phyloP scores from a whole-genome alignment of 2,797 vertebrate species.

The Cichlasoma orientale region DNA sequence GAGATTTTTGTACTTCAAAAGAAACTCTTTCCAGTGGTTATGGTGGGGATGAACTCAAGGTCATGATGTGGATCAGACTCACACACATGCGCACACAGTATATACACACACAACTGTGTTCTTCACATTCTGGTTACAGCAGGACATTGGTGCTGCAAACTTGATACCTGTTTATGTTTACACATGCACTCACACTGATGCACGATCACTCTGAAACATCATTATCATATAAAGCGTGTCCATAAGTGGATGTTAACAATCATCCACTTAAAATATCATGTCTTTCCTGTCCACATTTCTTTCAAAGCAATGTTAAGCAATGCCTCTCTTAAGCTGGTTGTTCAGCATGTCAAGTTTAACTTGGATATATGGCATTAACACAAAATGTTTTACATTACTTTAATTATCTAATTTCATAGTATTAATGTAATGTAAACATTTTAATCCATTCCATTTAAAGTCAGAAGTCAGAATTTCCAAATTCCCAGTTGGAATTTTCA shows the following conservation, averaged over 20 bases:
- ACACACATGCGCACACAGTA: neutral
- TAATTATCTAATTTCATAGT: fast-evolving
- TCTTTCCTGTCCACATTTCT: neutral
- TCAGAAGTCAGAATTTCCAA: neutral
- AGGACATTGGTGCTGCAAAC: neutral
- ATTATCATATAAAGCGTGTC: too few relatives aligned
- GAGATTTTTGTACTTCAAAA: constrained; percentile 54
- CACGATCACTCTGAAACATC: neutral
- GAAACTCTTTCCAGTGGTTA: constrained; percentile 25
- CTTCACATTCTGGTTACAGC: neutral
- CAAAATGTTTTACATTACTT: neutral
- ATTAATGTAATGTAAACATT: neutral
- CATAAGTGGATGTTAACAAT: neutral
- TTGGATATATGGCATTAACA: neutral
- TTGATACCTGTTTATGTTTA: neutral
- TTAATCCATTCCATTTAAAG: neutral
- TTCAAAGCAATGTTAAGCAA: neutral
- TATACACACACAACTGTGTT: neutral
- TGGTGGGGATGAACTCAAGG: constrained; percentile 45
- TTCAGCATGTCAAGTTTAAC: neutral
- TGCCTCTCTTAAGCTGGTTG: neutral
- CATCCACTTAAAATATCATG: neutral
- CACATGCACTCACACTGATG: neutral
- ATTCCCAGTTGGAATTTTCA: neutral
- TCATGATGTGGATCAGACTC: constrained; percentile 25